Conservation (phyloP, 2,113 vertebrate species). For the Boulengeromyrus knoepffleri region DNA sequence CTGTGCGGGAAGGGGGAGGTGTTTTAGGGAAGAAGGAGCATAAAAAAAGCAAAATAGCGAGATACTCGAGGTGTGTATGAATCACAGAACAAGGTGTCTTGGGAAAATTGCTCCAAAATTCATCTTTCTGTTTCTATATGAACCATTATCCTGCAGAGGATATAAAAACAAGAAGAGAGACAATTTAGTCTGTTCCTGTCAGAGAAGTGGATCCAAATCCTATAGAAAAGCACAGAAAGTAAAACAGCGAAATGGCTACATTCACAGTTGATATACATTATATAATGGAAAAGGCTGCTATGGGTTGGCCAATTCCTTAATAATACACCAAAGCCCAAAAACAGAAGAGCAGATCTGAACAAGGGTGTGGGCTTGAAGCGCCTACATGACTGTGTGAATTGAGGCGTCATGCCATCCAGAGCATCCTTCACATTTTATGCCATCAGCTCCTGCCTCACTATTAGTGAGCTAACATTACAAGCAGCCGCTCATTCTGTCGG, state of each 20-base stretch:
- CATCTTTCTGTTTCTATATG: neutral
- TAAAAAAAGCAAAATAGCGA: neutral
- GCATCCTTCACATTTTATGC: neutral
- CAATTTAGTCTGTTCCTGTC: neutral
- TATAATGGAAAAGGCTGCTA: neutral
- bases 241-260: neutral
- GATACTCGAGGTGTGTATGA: neutral
- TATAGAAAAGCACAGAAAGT: neutral
- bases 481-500: neutral
- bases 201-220: neutral
- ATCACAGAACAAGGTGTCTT: neutral
- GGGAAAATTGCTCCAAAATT: neutral
- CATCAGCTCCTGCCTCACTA: neutral
- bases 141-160: neutral
- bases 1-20: neutral
- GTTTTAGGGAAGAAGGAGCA: neutral
- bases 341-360: conserved; percentile 1
- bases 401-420: neutral
- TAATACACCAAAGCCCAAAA: neutral
- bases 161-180: neutral
- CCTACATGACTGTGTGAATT: neutral
- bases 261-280: neutral
- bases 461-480: neutral
- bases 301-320: neutral
- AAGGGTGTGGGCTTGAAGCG: neutral